Conservation (phyloP, 2,113 vertebrate genomes). For the Pseudorasbora parva region DNA sequence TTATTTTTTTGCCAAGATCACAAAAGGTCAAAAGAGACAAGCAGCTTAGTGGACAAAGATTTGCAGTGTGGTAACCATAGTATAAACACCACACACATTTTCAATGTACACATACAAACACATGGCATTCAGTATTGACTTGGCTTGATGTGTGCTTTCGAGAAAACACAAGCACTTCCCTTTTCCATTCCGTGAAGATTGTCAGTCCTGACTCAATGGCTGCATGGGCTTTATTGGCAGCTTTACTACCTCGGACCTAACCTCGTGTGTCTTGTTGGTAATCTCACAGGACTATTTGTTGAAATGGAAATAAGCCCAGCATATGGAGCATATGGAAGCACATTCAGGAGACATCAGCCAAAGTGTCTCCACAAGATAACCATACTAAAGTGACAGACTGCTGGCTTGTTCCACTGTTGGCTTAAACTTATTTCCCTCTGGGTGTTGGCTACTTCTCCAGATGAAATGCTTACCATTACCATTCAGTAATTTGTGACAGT, state of each 20-base stretch:
- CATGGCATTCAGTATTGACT: background rate
- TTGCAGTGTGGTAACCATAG: background rate
- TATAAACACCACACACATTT: background rate
- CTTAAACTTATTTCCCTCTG: conserved; percentile 30
- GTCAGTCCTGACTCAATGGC: background rate
- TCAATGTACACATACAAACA: conserved; percentile 16
- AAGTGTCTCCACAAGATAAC: conserved; percentile 37
- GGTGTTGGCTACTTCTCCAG: conserved; percentile 38
- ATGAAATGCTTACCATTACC: conserved; percentile 40
- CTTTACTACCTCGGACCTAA: conserved; percentile 7
- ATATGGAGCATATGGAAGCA: conserved; percentile 33
- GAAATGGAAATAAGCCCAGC: conserved; percentile 40
- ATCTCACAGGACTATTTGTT: conserved; percentile 36
- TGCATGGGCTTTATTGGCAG: conserved; percentile 13
- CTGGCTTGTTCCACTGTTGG: conserved; percentile 47
- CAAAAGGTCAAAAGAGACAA: background rate
- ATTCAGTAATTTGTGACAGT: conserved; percentile 11
- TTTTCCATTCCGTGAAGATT: conserved; percentile 20
- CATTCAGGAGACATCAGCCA: conserved; percentile 41
- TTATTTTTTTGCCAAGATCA: background rate
- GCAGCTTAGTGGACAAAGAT: background rate
- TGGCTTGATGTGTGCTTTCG: background rate
- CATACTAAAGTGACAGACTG: conserved; percentile 40
- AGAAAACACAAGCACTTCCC: conserved; percentile 2
- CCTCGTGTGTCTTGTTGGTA: conserved; percentile 24